A percentile compares a stretch with the other conserved stretches of the same genome.
These are phyloP conservation scores for Eupithecia centaureata DNA, from an alignment of 2,888 invertebrate species.

Conservation along the genomic window DNA sequence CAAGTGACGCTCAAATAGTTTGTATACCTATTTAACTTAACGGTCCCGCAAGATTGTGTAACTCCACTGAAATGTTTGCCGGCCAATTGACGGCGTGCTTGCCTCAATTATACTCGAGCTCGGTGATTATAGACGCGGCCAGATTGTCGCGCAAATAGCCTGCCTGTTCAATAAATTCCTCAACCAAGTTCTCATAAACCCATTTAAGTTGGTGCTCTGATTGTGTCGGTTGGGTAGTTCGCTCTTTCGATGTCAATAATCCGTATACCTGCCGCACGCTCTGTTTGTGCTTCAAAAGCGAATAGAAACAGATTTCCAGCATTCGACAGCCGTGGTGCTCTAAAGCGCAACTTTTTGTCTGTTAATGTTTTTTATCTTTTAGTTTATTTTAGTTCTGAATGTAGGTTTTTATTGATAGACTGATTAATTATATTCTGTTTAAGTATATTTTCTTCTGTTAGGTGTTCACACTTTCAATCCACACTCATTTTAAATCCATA, in stretches of 20 bases:
- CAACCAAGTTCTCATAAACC: slow-evolving; percentile 72
- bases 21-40: slow-evolving; percentile 70
- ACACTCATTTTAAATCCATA: no score
- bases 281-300: slow-evolving; percentile 63
- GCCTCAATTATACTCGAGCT: slow-evolving; percentile 19
- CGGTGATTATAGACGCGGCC: not conserved
- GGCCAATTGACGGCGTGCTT: slow-evolving; percentile 51
- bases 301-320: slow-evolving; percentile 64
- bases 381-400: no score
- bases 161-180: slow-evolving; percentile 57
- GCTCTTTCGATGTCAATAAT: slow-evolving; percentile 67
- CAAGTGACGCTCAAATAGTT: slow-evolving; percentile 31
- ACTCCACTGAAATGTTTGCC: slow-evolving; percentile 53
- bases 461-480: no score
- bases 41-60: slow-evolving; percentile 61
- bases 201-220: slow-evolving; percentile 61
- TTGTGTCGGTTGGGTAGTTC: slow-evolving; percentile 39
- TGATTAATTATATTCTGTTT: no score
- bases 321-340: slow-evolving; percentile 28
- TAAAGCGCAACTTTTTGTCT: slow-evolving; percentile 18
- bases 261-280: slow-evolving; percentile 73
- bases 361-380: no score
- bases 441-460: no score
- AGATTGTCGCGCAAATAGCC: slow-evolving; percentile 38
- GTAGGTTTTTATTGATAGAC: no score